Conservation (phyloP, 1,140 invertebrate genomes). For the Lordiphosa stackelbergi region DNA sequence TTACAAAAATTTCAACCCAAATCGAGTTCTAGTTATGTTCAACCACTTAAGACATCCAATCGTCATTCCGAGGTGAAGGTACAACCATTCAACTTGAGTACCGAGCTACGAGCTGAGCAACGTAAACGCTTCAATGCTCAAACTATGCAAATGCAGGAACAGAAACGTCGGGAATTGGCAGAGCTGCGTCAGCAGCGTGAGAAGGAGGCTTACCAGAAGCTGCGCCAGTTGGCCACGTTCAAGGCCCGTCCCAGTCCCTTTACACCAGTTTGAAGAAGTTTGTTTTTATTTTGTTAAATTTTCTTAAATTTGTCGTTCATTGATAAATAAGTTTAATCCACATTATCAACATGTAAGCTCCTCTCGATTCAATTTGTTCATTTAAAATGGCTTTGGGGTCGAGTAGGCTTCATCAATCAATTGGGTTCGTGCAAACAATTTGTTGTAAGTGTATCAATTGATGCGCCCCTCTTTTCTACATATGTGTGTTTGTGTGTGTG, state of each 20-base stretch:
- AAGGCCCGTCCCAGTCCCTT: slow-evolving; percentile 50
- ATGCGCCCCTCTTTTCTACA: slow-evolving; percentile 29
- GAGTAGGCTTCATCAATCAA: slow-evolving; percentile 59
- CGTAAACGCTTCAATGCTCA: slow-evolving; percentile 41
- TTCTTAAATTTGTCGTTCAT: slow-evolving; percentile 13
- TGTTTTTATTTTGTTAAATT: slow-evolving; percentile 5
- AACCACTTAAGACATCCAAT: slow-evolving; percentile 20
- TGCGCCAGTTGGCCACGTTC: slow-evolving; percentile 47
- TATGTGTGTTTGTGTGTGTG: slow-evolving; percentile 10
- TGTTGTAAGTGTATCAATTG: slow-evolving; percentile 71
- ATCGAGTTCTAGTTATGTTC: slow-evolving; percentile 3
- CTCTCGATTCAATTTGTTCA: slow-evolving; percentile 62
- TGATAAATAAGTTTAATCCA: too few relatives aligned
- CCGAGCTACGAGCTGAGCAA: slow-evolving; percentile 39
- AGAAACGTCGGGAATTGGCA: slow-evolving; percentile 27
- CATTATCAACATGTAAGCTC: slow-evolving; percentile 4
- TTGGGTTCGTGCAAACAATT: slow-evolving; percentile 55
- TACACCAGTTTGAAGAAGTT: slow-evolving; percentile 1
- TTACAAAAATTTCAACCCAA: slow-evolving; percentile 2
- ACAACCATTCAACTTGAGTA: slow-evolving; percentile 38
- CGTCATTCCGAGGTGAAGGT: slow-evolving; percentile 3
- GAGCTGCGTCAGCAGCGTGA: slow-evolving; percentile 31
- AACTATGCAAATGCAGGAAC: slow-evolving; percentile 23
- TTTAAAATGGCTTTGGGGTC: slow-evolving; percentile 65
- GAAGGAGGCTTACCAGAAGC: slow-evolving; percentile 24